Evolutionary conservation across 2,113 vertebrate genomes (phyloP).

Genomic region (Mungos mungo): DNA sequence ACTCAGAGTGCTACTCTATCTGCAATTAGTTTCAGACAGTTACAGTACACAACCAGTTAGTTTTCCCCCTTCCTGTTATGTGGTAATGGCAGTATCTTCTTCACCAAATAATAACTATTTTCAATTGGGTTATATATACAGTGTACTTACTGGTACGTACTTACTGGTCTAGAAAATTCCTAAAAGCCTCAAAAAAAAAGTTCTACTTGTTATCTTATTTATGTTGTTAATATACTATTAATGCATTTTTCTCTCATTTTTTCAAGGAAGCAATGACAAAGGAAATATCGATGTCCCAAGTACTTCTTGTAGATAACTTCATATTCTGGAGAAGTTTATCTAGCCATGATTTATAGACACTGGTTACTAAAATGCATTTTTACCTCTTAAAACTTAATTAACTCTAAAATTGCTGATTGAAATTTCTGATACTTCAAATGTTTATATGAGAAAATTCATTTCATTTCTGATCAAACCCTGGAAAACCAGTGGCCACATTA

Average conservation of each 20-base stretch:
- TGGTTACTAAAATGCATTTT: conserved; percentile 48
- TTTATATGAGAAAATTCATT: conserved; percentile 17
- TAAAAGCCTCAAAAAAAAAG: conserved; percentile 12
- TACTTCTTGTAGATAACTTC: conserved; percentile 20
- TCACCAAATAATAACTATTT: background rate
- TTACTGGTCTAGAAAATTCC: background rate
- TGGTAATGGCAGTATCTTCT: background rate
- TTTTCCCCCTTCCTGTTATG: background rate
- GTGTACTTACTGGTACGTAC: background rate
- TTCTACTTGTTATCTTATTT: conserved; percentile 17
- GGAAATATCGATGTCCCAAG: background rate
- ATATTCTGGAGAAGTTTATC: conserved; percentile 7
- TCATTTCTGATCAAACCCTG: conserved; percentile 40
- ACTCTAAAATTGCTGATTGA: conserved; percentile 41
- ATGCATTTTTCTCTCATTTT: conserved; percentile 35
- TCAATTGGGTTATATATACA: background rate
- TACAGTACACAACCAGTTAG: background rate
- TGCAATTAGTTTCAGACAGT: background rate
- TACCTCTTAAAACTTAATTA: conserved; percentile 41
- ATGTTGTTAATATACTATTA: background rate
- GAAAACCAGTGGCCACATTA: conserved; percentile 49
- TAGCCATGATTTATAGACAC: conserved; percentile 35
- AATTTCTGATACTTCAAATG: conserved; percentile 48
- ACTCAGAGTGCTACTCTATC: background rate
- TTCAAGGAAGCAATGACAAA: conserved; percentile 40